Percentiles rank a stretch among this genome's conserved stretches.
Conservation (phyloP, 2,888 invertebrate species). For the Cacoxenus indagator region DNA sequence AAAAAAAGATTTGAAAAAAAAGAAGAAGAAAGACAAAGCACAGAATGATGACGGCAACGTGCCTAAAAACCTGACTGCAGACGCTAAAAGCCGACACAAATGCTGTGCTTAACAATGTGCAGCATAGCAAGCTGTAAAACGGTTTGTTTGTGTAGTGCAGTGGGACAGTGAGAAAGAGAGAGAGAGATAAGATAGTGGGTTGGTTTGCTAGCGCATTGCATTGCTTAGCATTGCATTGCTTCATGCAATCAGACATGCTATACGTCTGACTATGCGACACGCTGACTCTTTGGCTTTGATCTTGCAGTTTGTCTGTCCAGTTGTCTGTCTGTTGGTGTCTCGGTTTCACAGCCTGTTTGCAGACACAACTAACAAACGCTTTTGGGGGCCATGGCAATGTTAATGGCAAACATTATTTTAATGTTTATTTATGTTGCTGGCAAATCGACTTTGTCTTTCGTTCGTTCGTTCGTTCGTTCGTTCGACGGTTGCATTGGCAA, state of each 20-base stretch:
- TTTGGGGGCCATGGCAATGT: slow-evolving; percentile 63
- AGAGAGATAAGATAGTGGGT: too few relatives aligned
- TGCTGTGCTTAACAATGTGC: too few relatives aligned
- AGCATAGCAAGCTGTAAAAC: not conserved
- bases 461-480: not conserved
- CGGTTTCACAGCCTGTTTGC: not conserved
- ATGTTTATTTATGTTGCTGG: slow-evolving; percentile 62
- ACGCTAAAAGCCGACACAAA: not conserved
- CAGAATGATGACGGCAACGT: not conserved
- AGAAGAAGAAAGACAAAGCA: not conserved
- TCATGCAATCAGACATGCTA: slow-evolving; percentile 14
- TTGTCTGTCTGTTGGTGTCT: slow-evolving; percentile 17
- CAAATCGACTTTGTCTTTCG: slow-evolving; percentile 27
- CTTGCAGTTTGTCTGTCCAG: slow-evolving; percentile 36
- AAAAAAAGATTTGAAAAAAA: not conserved
- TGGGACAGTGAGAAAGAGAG: too few relatives aligned
- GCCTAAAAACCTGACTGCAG: not conserved
- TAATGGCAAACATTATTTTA: slow-evolving; percentile 63
- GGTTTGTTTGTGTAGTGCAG: not conserved
- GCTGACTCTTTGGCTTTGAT: slow-evolving; percentile 47
- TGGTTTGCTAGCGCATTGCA: not conserved
- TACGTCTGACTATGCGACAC: slow-evolving; percentile 35
- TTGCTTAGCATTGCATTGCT: not conserved
- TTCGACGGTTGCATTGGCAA: slow-evolving; percentile 7
- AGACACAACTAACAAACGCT: slow-evolving; percentile 23